Evolutionary conservation across 1,140 invertebrate genomes (phyloP).

Genomic region (Elymnias hypermnestra): DNA sequence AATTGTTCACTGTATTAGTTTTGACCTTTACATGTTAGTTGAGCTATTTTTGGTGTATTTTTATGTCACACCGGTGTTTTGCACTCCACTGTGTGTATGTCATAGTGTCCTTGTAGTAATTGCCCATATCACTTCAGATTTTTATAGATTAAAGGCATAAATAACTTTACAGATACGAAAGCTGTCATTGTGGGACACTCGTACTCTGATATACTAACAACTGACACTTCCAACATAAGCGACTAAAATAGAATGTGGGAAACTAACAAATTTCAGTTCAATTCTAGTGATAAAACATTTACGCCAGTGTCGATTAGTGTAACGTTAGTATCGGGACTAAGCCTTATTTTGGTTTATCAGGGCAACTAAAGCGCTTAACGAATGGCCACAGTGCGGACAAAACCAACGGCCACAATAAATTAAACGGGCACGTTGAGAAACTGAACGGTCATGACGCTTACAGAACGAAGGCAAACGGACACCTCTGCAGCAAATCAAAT

Average conservation of each 20-base stretch:
- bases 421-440: constrained; percentile 36
- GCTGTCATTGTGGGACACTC: constrained; percentile 45
- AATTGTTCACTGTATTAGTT: constrained; percentile 24
- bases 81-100: constrained; percentile 37
- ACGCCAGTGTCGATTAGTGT: constrained; percentile 48
- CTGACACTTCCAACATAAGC: constrained; percentile 45
- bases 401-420: constrained; percentile 33
- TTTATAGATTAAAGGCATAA: constrained; percentile 39
- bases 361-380: constrained; percentile 46
- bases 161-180: constrained; percentile 58
- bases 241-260: constrained; percentile 31
- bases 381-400: constrained; percentile 42
- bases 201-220: constrained; percentile 40
- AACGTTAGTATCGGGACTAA: constrained; percentile 34
- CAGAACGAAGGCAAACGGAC: constrained; percentile 28
- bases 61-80: constrained; percentile 34
- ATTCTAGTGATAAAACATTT: constrained; percentile 48
- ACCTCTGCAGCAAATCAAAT: constrained; percentile 19
- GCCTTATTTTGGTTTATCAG: constrained; percentile 51
- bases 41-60: constrained; percentile 22
- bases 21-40: constrained; percentile 34
- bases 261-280: constrained; percentile 29
- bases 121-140: too few relatives aligned
- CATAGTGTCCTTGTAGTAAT: too few relatives aligned
- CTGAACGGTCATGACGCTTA: constrained; percentile 30